Conservation (phyloP, 2,888 invertebrate species). For the Chalcosyrphus nemorum region DNA sequence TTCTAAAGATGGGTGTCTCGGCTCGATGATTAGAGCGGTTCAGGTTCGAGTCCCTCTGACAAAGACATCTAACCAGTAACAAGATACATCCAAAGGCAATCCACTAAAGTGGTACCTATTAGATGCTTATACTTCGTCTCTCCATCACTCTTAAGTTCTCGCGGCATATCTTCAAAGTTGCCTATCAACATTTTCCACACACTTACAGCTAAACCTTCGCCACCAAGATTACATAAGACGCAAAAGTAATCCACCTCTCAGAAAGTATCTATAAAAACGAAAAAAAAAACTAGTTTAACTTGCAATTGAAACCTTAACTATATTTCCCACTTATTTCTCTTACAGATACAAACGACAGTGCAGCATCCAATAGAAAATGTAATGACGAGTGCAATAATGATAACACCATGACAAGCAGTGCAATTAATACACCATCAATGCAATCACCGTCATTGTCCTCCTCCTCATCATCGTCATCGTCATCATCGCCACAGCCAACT, state of each 20-base stretch:
- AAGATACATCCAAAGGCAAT: no score
- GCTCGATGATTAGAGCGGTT: no score
- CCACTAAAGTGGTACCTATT: no score
- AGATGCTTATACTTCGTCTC: no score
- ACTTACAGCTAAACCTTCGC: background rate
- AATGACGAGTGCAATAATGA: slow-evolving; percentile 71
- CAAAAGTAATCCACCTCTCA: background rate
- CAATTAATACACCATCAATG: slow-evolving; percentile 71
- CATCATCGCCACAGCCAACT: slow-evolving; percentile 33
- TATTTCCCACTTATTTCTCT: slow-evolving; percentile 59
- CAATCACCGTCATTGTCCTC: slow-evolving; percentile 69
- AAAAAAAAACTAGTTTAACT: background rate
- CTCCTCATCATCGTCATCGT: slow-evolving; percentile 51
- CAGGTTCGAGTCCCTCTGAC: no score
- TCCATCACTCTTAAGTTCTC: no score
- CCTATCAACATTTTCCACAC: no score
- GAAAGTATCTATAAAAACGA: background rate
- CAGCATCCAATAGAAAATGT: slow-evolving; percentile 58
- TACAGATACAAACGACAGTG: slow-evolving; percentile 54
- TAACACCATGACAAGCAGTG: slow-evolving; percentile 71
- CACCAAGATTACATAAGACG: background rate
- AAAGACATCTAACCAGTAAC: no score
- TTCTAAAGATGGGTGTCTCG: no score
- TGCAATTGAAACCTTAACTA: slow-evolving; percentile 38
- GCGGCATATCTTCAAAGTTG: no score